Conservation (phyloP, 2,888 invertebrate genomes). For the Euphydryas editha region DNA sequence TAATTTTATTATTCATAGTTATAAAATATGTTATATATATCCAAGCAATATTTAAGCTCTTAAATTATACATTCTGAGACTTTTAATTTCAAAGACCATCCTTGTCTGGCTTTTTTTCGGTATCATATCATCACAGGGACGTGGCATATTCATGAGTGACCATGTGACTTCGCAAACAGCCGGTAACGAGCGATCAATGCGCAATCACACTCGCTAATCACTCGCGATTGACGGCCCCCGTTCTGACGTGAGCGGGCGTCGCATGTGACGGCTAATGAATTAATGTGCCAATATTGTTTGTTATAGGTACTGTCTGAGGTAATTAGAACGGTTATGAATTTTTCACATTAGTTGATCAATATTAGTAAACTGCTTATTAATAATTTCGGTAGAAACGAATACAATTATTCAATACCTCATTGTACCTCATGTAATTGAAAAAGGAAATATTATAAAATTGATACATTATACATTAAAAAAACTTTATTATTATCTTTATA, state of each 20-base stretch:
- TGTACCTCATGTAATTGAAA: too few relatives aligned
- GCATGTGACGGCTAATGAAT: conserved; percentile 59
- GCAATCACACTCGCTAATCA: conserved; percentile 70
- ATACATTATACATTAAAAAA: too few relatives aligned
- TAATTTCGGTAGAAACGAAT: too few relatives aligned
- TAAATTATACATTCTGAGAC: background rate
- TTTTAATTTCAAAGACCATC: background rate
- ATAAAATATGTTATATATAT: too few relatives aligned
- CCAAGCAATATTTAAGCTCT: too few relatives aligned
- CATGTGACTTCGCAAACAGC: conserved; percentile 36
- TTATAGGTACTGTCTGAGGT: background rate
- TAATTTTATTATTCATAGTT: too few relatives aligned
- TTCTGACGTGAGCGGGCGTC: conserved; percentile 52
- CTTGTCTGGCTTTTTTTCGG: conserved; percentile 2
- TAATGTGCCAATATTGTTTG: conserved; percentile 42
- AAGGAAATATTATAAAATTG: too few relatives aligned
- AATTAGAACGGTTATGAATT: conserved; percentile 11
- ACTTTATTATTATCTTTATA: too few relatives aligned
- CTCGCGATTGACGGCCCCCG: conserved; percentile 57
- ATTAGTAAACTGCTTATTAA: background rate
- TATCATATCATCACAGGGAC: conserved; percentile 17
- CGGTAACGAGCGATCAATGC: conserved; percentile 60
- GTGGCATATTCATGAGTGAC: conserved; percentile 23
- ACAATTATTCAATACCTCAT: too few relatives aligned
- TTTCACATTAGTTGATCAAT: background rate